Conservation (phyloP, 2,888 invertebrate genomes). For the Agriopis aurantiaria region DNA sequence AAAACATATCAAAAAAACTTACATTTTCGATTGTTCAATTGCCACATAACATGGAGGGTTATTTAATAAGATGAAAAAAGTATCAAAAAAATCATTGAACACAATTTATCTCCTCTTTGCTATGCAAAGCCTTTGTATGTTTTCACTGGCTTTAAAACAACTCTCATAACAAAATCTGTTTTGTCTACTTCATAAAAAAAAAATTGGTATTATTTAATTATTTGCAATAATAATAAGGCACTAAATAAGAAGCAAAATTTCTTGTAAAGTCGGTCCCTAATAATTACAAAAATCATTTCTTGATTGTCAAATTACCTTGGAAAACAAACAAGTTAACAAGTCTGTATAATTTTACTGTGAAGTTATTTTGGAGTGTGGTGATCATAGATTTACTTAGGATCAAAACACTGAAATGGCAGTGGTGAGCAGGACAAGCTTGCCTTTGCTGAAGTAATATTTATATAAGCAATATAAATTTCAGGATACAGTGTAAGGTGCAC, state of each 20-base stretch:
- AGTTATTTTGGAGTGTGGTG: background rate
- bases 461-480: background rate
- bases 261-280: no score
- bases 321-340: background rate
- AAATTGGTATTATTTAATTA: background rate
- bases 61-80: background rate
- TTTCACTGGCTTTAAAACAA: background rate
- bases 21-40: background rate
- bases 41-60: no score
- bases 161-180: background rate
- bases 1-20: conserved; percentile 51
- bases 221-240: background rate
- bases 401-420: no score
- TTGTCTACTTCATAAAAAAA: background rate
- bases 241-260: no score
- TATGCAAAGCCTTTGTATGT: background rate
- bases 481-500: background rate
- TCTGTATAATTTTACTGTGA: background rate
- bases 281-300: background rate
- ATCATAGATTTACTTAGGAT: background rate
- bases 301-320: no score
- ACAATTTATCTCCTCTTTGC: background rate
- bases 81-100: background rate
- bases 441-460: no score
- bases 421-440: no score